A percentile compares a stretch with the other conserved stretches of the same genome.
These are phyloP conservation scores for Spodoptera picta DNA, from an alignment of 2,888 invertebrate genomes.

Conservation along the genomic window DNA sequence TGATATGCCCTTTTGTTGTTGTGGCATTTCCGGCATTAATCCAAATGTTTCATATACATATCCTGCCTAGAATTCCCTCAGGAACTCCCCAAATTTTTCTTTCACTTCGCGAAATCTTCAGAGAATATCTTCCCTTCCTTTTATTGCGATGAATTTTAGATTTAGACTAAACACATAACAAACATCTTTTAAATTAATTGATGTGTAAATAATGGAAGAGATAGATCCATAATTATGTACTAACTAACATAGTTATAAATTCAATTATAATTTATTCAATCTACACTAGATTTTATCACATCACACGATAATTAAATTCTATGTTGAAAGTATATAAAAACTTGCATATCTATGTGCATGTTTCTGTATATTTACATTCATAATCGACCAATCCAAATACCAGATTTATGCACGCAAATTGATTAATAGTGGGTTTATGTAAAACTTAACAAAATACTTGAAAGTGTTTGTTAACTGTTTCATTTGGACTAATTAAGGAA, in stretches of 20 bases:
- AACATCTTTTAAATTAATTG: too few relatives aligned
- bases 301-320: slow-evolving; percentile 38
- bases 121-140: too few relatives aligned
- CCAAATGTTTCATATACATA: too few relatives aligned
- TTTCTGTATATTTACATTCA: slow-evolving; percentile 19
- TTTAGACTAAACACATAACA: too few relatives aligned
- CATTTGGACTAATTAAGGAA: slow-evolving; percentile 6
- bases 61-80: too few relatives aligned
- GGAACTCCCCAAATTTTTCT: too few relatives aligned
- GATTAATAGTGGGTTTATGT: slow-evolving; percentile 25
- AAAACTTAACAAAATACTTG: slow-evolving; percentile 21
- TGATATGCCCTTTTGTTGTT: too few relatives aligned
- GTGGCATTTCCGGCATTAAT: too few relatives aligned
- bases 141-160: too few relatives aligned
- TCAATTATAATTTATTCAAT: slow-evolving; percentile 31
- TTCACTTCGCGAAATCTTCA: too few relatives aligned
- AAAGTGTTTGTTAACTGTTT: slow-evolving; percentile 11
- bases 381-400: slow-evolving; percentile 35
- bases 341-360: slow-evolving; percentile 21
- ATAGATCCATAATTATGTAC: too few relatives aligned
- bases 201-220: too few relatives aligned
- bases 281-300: slow-evolving; percentile 22
- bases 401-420: slow-evolving; percentile 40
- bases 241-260: neutral
- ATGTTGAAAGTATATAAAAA: slow-evolving; percentile 42